phyloP scores from a whole-genome alignment of 2,888 invertebrate species.

The Biston stratarius region DNA sequence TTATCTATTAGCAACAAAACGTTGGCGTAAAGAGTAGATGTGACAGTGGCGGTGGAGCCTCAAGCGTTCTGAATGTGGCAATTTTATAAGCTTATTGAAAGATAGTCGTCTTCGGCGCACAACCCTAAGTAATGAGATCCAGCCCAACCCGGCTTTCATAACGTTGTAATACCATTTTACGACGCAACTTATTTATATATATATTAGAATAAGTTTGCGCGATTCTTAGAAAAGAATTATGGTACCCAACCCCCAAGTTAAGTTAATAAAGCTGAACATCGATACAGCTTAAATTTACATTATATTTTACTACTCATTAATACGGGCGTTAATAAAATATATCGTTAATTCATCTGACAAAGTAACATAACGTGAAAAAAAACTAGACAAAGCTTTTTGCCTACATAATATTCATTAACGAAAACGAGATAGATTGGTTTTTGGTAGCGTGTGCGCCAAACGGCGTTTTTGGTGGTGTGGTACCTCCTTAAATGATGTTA shows the following conservation, averaged over 20 bases:
- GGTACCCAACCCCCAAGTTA: constrained; percentile 65
- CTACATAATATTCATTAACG: too few relatives aligned
- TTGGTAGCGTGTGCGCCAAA: too few relatives aligned
- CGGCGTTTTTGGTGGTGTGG: too few relatives aligned
- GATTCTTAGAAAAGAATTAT: constrained; percentile 76
- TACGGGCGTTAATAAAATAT: too few relatives aligned
- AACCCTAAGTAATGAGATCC: constrained; percentile 82
- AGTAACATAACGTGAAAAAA: too few relatives aligned
- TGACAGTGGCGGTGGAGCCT: constrained; percentile 52
- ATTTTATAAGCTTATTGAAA: constrained; percentile 80
- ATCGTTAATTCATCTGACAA: too few relatives aligned
- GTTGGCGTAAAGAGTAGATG: constrained; percentile 26
- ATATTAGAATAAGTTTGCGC: constrained; percentile 82
- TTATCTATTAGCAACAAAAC: constrained; percentile 60
- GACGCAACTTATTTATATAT: constrained; percentile 81
- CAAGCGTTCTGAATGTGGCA: constrained; percentile 64
- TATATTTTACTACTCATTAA: too few relatives aligned
- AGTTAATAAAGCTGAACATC: constrained; percentile 43
- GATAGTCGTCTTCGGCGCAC: constrained; percentile 72
- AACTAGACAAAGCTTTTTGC: too few relatives aligned
- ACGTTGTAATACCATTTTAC: constrained; percentile 83
- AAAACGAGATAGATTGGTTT: too few relatives aligned
- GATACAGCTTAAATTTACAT: background rate
- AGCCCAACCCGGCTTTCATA: constrained; percentile 77
- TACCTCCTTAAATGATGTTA: too few relatives aligned